Conservation (phyloP, 30 jellyfish, hydroid and myxozoan species). For the Aurelia coerulea region DNA sequence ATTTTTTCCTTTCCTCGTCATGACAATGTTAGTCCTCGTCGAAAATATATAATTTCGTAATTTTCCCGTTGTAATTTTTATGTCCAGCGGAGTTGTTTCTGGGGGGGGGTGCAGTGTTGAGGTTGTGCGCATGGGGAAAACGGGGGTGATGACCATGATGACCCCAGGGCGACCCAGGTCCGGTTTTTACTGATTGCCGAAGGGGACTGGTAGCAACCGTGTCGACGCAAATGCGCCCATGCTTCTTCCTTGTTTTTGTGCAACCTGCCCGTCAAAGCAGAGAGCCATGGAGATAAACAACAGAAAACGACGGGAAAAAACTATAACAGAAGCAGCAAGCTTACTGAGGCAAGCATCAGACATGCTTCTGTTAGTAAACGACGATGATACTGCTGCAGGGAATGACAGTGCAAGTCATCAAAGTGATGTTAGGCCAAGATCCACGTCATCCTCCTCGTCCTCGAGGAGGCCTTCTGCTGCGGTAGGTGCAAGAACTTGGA, state of each 20-base stretch:
- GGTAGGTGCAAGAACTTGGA: background rate
- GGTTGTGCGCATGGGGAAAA: no score
- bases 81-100: no score
- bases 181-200: no score
- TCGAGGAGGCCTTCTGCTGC: background rate
- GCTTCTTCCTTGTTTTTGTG: background rate
- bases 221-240: no score
- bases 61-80: no score
- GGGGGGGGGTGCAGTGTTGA: no score
- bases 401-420: background rate
- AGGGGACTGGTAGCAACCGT: no score
- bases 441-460: background rate
- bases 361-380: background rate
- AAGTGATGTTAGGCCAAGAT: background rate
- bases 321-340: background rate
- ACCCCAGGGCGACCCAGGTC: no score
- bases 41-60: no score
- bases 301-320: background rate
- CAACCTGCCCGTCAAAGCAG: background rate
- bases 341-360: conserved; percentile 2
- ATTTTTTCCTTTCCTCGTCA: no score
- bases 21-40: no score
- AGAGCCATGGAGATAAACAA: background rate
- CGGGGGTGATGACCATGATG: no score
- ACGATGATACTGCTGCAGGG: background rate